phyloP scores from a whole-genome alignment of 2,888 invertebrate genomes.

The Lasioglossum pauxillum region DNA sequence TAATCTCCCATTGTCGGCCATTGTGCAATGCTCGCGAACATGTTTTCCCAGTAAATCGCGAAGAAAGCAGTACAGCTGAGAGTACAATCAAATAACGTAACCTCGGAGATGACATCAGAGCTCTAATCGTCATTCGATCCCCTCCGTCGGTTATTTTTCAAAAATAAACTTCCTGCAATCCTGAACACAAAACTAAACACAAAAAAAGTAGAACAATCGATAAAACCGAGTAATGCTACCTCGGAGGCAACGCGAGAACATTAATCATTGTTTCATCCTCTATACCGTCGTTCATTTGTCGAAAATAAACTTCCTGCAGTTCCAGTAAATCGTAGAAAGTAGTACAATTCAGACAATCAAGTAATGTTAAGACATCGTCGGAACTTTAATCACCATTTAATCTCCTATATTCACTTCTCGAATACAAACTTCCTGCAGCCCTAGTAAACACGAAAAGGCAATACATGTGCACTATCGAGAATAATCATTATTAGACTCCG shows the following conservation, averaged over 20 bases:
- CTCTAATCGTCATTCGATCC: background rate
- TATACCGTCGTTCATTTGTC: background rate
- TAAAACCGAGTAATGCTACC: background rate
- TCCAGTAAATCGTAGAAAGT: background rate
- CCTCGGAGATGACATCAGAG: background rate
- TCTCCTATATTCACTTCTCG: background rate
- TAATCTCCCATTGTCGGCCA: background rate
- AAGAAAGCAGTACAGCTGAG: background rate
- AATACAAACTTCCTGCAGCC: background rate
- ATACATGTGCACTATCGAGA: too few species aligned
- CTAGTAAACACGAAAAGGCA: too few species aligned
- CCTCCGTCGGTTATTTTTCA: background rate
- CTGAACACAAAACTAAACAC: background rate
- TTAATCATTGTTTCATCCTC: constrained; percentile 7
- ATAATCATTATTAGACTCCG: too few species aligned
- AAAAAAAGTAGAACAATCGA: background rate
- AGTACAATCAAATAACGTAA: background rate
- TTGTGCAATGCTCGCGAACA: background rate
- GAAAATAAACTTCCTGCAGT: background rate
- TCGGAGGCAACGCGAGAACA: background rate
- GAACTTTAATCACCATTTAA: background rate
- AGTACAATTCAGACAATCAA: background rate
- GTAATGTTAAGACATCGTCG: background rate
- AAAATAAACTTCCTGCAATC: background rate
- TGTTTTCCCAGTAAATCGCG: background rate